Evolutionary conservation across 2,113 vertebrate species (phyloP), one percentile per base, ranked within the genome.

Genomic region (Tapirus terrestris): DNA sequence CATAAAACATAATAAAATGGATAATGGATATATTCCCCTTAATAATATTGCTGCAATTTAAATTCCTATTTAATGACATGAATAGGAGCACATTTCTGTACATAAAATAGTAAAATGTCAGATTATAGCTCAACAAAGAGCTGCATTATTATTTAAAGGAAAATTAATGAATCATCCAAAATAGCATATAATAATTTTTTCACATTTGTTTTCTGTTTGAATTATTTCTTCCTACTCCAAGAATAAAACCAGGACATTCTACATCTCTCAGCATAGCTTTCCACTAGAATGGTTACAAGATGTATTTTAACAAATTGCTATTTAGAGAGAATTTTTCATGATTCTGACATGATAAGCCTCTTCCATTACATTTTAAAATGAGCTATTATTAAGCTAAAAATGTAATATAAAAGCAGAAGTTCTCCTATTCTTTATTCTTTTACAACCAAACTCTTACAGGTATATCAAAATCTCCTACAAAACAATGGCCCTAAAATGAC

Each of bases 81-180:
- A 93, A 43, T 45, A 76, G 0, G 53, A 79, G 27, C 45, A 2
- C 2, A 88, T 93, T 97, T 94, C 94, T 96, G 27, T 88, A 25
- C 31, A 82, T 91, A 31, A 80, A 98, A 91, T 94, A 98, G 65
- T 53, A 96, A 97, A 77, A 89, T 84, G 0, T 86, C 16, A 86
- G 70, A 48, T 80, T 82, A 81, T n/a, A 94, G 31, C 0, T 97
- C 80, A 91, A 80, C 65, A 89, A 95, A 85, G 70, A 85, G 43
- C 77, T 89, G 23, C 16, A 81, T 79, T 91, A 94, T 94, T 89
- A 76, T 85, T 85, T 93, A 88, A 97, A 82, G 31, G 53, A 89
- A 91, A 93, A 94, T 68, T 82, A 95, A 96, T 95, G 82, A 97
- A 56, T 97, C 87, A 95, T 97, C 60, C 2, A 89, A 95, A 87